These are phyloP conservation scores for Lasioglossum pauxillum DNA, from an alignment of 2,888 invertebrate genomes.

Conservation along the genomic window DNA sequence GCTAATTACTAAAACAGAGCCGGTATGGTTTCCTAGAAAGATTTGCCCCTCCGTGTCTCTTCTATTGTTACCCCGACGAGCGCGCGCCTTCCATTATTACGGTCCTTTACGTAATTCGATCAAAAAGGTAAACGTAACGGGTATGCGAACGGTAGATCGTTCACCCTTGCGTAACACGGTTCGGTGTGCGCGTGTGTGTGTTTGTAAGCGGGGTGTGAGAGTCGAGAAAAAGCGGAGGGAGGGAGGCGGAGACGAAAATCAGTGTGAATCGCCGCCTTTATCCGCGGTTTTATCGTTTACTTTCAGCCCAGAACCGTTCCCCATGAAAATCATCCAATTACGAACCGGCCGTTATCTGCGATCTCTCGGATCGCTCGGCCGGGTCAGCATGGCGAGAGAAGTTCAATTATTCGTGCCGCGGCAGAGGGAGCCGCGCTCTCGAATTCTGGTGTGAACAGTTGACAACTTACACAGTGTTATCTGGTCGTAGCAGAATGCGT, in stretches of 20 bases:
- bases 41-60: neutral
- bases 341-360: conserved; percentile 72
- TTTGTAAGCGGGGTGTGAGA: neutral
- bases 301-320: conserved; percentile 76
- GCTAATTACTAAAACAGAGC: neutral
- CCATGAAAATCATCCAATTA: conserved; percentile 84
- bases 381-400: conserved; percentile 22
- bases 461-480: conserved; percentile 83
- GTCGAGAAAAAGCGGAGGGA: conserved; percentile 1
- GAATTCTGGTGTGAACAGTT: conserved; percentile 77
- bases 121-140: conserved; percentile 44
- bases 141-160: conserved; percentile 5
- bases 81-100: neutral
- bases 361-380: conserved; percentile 69
- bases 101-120: conserved; percentile 43
- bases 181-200: neutral
- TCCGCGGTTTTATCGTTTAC: conserved; percentile 71
- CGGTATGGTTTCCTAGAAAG: neutral
- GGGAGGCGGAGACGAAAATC: conserved; percentile 43
- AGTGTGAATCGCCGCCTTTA: conserved; percentile 53
- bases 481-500: conserved; percentile 82
- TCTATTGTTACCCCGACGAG: conserved; percentile 11
- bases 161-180: conserved; percentile 48
- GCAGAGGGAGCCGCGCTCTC: conserved; percentile 53
- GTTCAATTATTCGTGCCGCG: conserved; percentile 73